These are phyloP conservation scores for Margaritifera margaritifera DNA, from an alignment of 2,888 invertebrate species.

Conservation along the genomic window DNA sequence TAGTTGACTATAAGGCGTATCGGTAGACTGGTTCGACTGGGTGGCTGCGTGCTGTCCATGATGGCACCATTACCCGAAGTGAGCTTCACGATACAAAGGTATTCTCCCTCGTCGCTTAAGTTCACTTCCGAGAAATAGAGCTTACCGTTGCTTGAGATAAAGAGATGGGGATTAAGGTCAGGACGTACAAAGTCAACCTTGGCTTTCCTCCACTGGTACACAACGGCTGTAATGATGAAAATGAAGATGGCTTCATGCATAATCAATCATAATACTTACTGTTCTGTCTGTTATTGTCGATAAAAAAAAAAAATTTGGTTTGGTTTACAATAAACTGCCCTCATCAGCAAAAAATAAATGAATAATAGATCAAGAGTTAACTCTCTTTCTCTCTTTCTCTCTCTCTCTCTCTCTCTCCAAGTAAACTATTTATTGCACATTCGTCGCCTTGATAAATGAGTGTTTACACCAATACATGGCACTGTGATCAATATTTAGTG, in stretches of 20 bases:
- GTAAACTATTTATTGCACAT: too few species aligned
- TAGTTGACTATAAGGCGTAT: slow-evolving; percentile 49
- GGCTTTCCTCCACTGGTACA: slow-evolving; percentile 91
- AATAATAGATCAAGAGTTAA: too few species aligned
- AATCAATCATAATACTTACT: neutral
- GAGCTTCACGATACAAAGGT: slow-evolving; percentile 57
- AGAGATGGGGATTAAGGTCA: slow-evolving; percentile 84
- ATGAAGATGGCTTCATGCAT: neutral
- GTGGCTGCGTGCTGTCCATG: slow-evolving; percentile 49
- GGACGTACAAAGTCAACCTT: slow-evolving; percentile 90
- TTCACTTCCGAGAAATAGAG: slow-evolving; percentile 96
- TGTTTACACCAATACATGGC: too few species aligned
- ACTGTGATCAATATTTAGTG: too few species aligned
- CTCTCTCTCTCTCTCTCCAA: too few species aligned
- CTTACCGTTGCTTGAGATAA: slow-evolving; percentile 94
- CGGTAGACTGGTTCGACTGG: slow-evolving; percentile 56
- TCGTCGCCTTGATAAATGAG: too few species aligned
- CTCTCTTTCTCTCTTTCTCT: too few species aligned
- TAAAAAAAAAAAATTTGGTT: too few species aligned
- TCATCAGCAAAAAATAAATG: too few species aligned
- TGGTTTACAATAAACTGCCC: too few species aligned
- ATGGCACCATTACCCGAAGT: slow-evolving; percentile 50
- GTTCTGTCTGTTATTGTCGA: neutral
- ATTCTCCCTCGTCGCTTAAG: slow-evolving; percentile 77
- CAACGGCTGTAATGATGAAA: slow-evolving; percentile 35